A percentile compares a stretch with the other conserved stretches of the same genome.
Evolutionary conservation across 2,797 vertebrate genomes (phyloP).

Genomic region (Phataginus tricuspis): DNA sequence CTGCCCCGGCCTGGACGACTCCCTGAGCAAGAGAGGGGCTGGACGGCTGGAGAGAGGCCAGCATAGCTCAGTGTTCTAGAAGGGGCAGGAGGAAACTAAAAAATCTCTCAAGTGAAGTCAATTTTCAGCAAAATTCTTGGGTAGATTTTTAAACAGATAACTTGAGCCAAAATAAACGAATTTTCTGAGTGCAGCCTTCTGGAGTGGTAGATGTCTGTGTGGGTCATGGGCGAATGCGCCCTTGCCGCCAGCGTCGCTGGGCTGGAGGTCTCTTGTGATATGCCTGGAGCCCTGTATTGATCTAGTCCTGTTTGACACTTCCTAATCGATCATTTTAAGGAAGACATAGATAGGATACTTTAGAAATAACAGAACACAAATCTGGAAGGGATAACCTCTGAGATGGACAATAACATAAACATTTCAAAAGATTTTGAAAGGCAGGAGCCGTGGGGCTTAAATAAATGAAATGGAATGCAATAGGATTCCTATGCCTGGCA

Average conservation of each 20-base stretch:
- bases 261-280: neutral
- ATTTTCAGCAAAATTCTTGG: slow-evolving; percentile 3
- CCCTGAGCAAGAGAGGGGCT: neutral
- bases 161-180: neutral
- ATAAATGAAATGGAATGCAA: neutral
- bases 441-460: neutral
- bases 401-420: neutral
- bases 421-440: neutral
- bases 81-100: neutral
- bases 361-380: neutral
- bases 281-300: neutral
- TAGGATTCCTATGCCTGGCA: neutral
- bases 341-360: neutral
- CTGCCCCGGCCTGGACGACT: too few species aligned
- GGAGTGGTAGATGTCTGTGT: neutral
- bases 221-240: neutral
- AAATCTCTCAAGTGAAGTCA: neutral
- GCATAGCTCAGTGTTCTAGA: neutral
- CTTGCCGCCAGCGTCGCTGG: neutral
- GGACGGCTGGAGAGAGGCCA: neutral
- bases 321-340: neutral
- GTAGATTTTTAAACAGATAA: slow-evolving; percentile 28
- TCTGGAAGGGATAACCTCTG: neutral
- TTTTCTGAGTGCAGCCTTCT: neutral
- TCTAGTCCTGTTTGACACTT: neutral